Evolutionary conservation across 2,888 invertebrate genomes (phyloP).

Genomic region (Drosophila borealis): DNA sequence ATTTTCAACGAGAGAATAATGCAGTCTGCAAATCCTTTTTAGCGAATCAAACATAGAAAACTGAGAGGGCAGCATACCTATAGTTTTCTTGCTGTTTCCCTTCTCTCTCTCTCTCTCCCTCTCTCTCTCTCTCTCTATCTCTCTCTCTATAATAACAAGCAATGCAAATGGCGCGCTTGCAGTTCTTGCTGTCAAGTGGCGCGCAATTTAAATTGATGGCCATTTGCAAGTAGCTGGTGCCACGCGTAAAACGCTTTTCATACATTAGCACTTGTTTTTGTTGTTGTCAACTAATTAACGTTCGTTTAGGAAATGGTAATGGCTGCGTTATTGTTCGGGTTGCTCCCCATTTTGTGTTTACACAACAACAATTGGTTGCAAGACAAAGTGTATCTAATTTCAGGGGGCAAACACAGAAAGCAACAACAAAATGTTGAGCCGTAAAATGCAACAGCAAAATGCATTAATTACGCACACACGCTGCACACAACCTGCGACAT

Average conservation of each 20-base stretch:
- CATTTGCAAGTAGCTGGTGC: slow-evolving; percentile 19
- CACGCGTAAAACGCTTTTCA: slow-evolving; percentile 59
- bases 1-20: slow-evolving; percentile 70
- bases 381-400: slow-evolving; percentile 75
- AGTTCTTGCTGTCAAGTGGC: slow-evolving; percentile 22
- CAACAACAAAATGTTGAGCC: slow-evolving; percentile 53
- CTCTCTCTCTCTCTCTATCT: background rate
- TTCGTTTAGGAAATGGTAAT: slow-evolving; percentile 70
- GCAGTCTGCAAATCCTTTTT: slow-evolving; percentile 15
- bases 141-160: background rate
- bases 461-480: slow-evolving; percentile 75
- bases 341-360: slow-evolving; percentile 65
- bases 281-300: slow-evolving; percentile 60
- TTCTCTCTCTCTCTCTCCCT: background rate
- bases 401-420: slow-evolving; percentile 47
- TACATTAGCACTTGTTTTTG: slow-evolving; percentile 71
- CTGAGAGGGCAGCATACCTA: slow-evolving; percentile 1
- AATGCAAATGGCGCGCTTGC: background rate
- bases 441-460: slow-evolving; percentile 69
- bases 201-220: slow-evolving; percentile 23
- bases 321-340: slow-evolving; percentile 29
- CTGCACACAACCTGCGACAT: slow-evolving; percentile 55
- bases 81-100: background rate
- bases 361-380: slow-evolving; percentile 66
- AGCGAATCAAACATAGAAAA: slow-evolving; percentile 4